Evolutionary conservation across 2,797 vertebrate genomes (phyloP), one percentile per base, ranked within the genome.

Genomic region (Brotula barbata): DNA sequence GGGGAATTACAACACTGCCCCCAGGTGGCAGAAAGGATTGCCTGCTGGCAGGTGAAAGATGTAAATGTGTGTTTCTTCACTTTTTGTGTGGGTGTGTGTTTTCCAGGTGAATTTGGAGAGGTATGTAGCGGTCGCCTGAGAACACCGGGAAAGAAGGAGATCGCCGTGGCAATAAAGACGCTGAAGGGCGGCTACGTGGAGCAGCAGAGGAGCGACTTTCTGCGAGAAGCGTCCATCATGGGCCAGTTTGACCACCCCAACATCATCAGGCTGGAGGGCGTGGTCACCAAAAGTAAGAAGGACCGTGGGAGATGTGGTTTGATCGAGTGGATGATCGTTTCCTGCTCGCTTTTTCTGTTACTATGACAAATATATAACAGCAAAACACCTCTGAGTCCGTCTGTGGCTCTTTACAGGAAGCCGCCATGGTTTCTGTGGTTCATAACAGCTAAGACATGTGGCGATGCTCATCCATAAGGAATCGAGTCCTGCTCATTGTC

Each of bases 181-280:
- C 85, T 97, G 13, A 97, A 97, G 85, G 94, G 94, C 3, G 95
- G 95, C 37, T 94, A 97, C 0, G 74, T 96, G 75, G 95, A 96
- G 78, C 91, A 91, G 3, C 95, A 97, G 82, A 93, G 95, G 75
- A 91, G 92, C 80, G 95, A 97, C 83, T 97, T 97, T 88, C 89
- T 97, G 58, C 89, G 94, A 40, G 95, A 97, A 88, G 95, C 95
- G 0, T 96, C 94, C 56, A 97, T 97, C 85, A 97, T 97, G 95
- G 95, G 95, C 64, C 95, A 97, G 56, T 97, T 96, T 84, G 95
- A 97, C 77, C 94, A 97, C 63, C 94, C 95, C 46, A 97, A 97
- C 69, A 96, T 97, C 73, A 95, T 97, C 83, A 91, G 93, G 34
- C 90, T 97, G 28, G 95, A 96, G 85, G 95, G 95, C 22, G 95